Percentiles rank a stretch among this genome's conserved stretches.
Evolutionary conservation across 1,140 invertebrate species (phyloP).

Genomic region (Manduca sexta): DNA sequence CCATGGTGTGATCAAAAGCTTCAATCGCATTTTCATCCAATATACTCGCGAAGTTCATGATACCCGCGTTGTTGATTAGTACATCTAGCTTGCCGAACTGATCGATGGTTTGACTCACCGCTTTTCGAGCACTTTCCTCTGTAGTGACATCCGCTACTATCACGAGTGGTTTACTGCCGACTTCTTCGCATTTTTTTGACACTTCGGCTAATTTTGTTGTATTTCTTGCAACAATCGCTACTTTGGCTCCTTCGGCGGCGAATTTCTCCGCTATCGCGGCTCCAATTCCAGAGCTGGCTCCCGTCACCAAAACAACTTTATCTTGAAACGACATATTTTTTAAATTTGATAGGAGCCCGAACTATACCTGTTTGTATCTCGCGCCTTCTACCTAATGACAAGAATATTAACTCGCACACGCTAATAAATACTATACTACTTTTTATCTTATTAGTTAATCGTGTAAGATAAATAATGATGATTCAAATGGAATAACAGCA

Average conservation of each 20-base stretch:
- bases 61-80: constrained; percentile 13
- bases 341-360: too few species aligned
- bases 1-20: constrained; percentile 80
- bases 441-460: too few species aligned
- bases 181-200: not conserved
- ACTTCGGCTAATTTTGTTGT: constrained; percentile 7
- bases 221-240: constrained; percentile 5
- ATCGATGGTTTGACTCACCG: not conserved
- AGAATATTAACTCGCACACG: too few species aligned
- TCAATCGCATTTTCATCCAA: constrained; percentile 52
- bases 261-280: constrained; percentile 12
- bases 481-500: too few species aligned
- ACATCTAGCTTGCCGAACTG: constrained; percentile 7
- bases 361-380: too few species aligned
- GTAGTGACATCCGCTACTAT: constrained; percentile 4
- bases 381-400: too few species aligned
- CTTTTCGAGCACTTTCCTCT: constrained; percentile 2
- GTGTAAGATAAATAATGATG: too few species aligned
- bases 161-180: not conserved
- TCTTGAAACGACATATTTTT: constrained; percentile 9
- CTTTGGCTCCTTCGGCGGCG: constrained; percentile 4
- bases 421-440: too few species aligned
- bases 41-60: not conserved
- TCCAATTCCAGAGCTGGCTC: constrained; percentile 14
- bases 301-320: constrained; percentile 12